Conservation (phyloP, 1,140 invertebrate species). For the Paramacrobiotus metropolitanus region DNA sequence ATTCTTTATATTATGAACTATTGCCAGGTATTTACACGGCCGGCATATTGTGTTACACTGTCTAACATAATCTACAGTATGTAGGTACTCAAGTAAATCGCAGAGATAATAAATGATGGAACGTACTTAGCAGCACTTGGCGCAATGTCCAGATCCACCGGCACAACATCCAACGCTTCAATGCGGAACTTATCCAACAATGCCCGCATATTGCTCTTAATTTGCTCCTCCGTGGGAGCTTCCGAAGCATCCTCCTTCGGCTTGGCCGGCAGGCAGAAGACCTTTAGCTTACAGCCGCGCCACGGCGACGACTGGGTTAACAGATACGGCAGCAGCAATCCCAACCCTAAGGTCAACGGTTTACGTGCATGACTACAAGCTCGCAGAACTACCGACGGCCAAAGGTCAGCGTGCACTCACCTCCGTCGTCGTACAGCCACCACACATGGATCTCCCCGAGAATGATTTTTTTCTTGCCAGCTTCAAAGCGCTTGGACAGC, state of each 20-base stretch:
- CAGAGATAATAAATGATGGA: too few species aligned
- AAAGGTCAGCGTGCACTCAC: slow-evolving; percentile 23
- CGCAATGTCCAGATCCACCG: neutral
- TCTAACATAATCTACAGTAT: too few species aligned
- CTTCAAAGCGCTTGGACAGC: neutral
- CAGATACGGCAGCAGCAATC: slow-evolving; percentile 51
- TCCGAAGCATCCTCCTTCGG: slow-evolving; percentile 61
- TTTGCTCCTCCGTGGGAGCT: slow-evolving; percentile 42
- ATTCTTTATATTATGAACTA: too few species aligned
- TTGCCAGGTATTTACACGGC: too few species aligned
- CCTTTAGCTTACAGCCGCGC: slow-evolving; percentile 56
- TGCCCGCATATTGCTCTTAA: slow-evolving; percentile 85
- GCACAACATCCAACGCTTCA: slow-evolving; percentile 69
- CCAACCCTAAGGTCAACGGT: slow-evolving; percentile 25
- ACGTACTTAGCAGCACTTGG: too few species aligned
- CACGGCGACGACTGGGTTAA: slow-evolving; percentile 58
- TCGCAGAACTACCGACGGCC: neutral
- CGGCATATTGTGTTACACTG: too few species aligned
- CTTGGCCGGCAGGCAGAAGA: slow-evolving; percentile 80
- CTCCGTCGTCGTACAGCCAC: slow-evolving; percentile 93
- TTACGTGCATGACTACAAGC: slow-evolving; percentile 1
- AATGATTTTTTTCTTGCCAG: neutral
- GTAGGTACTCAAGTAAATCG: too few species aligned
- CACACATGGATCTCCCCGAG: slow-evolving; percentile 56
- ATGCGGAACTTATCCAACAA: slow-evolving; percentile 84